Evolutionary conservation across 2,888 invertebrate species (phyloP), one percentile per base, ranked within the genome.

Genomic region (Dasysyrphus tricinctus): DNA sequence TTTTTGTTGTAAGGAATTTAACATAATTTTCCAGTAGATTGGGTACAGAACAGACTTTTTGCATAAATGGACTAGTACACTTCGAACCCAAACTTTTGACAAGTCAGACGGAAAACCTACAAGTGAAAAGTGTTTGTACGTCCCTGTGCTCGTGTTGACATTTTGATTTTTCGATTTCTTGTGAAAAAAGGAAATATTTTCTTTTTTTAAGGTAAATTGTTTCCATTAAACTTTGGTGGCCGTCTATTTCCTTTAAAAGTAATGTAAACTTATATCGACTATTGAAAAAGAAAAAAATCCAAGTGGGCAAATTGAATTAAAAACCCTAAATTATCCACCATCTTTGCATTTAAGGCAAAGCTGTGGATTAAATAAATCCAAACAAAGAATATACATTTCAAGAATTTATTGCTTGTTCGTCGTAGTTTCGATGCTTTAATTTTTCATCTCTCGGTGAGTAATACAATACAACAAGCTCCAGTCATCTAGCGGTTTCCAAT

Each of bases 391-490:
- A 56, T 63, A n/a, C 59, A n/a, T 44, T 72, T 51, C 11, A 37
- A 59, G 0, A 59, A 37, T 37, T 59, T 37, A 34, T 59, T 57
- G 34, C 56, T 59, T 59, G 16, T 51, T 11, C 12, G 12, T 65
- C 47, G 32, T 70, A 8, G 14, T 56, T 80, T 69, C 51, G 34
- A 85, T 85, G 81, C 42, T 81, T 78, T 81, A 81, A 70, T 70
- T 78, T 78, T 1, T 49, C 37, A 65, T 67, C 32, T 34, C 6
- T 75, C 16, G 85, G 85, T 85, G 85, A 85, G 85, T 85, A 85
- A 83, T 83, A 61, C 14, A 14, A n/a, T 11, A 49, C 32, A 32
- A 32, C 32, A 67, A n/a, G 49, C 19, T 37, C 34, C 49, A 67
- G 63, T 44, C 14, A 54, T 59, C 14, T 37, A 63, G 47, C 34